Evolutionary conservation across 2,888 invertebrate species (phyloP).

Genomic region (Hybos culiciformis): DNA sequence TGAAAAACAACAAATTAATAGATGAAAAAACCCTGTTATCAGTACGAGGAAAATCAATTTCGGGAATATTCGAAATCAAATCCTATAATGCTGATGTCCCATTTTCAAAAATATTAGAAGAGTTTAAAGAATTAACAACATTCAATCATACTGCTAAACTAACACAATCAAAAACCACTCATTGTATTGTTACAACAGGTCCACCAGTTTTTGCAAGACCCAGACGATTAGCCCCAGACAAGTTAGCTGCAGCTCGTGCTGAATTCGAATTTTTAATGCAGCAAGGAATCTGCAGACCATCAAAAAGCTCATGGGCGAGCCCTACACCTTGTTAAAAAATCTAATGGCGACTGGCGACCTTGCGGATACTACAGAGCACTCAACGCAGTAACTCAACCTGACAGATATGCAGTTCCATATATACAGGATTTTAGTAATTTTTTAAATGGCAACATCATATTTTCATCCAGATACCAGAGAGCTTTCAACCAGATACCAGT

Average conservation of each 20-base stretch:
- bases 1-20: not conserved
- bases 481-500: too few relatives aligned
- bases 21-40: not conserved
- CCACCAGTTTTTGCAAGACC: slow-evolving; percentile 10
- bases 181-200: slow-evolving; percentile 11
- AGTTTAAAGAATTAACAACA: not conserved
- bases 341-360: slow-evolving; percentile 17
- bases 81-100: not conserved
- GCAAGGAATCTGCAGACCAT: not conserved
- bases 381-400: slow-evolving; percentile 21
- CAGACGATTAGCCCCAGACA: slow-evolving; percentile 8
- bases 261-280: not conserved
- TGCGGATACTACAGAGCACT: slow-evolving; percentile 23
- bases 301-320: not conserved
- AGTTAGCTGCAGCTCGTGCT: slow-evolving; percentile 1
- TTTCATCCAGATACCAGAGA: too few relatives aligned
- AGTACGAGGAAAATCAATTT: not conserved
- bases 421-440: slow-evolving; percentile 19
- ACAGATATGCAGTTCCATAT: slow-evolving; percentile 23
- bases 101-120: not conserved
- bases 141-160: not conserved
- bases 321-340: not conserved
- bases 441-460: too few relatives aligned
- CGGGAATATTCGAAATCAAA: not conserved
- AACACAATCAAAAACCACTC: slow-evolving; percentile 6